These are phyloP conservation scores for Calyptomena viridis DNA, from an alignment of 2,113 vertebrate genomes.

Conservation along the genomic window DNA sequence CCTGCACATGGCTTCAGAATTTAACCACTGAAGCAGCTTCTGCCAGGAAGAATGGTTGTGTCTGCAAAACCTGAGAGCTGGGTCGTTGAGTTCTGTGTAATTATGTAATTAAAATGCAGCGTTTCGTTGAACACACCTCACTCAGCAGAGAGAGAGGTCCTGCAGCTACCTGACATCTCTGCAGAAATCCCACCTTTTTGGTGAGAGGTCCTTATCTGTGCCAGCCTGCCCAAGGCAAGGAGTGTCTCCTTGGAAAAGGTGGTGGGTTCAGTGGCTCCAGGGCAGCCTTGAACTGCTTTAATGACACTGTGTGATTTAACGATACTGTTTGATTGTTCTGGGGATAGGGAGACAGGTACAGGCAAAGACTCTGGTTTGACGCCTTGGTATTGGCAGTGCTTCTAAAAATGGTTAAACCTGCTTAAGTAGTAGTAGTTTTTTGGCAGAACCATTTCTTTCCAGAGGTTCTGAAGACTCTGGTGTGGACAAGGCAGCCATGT, in stretches of 20 bases:
- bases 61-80: background rate
- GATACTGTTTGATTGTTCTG: background rate
- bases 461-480: background rate
- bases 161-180: background rate
- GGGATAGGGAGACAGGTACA: slow-evolving; percentile 25
- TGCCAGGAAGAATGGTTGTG: background rate
- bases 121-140: background rate
- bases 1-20: background rate
- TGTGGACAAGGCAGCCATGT: background rate
- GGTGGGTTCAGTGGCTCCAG: background rate
- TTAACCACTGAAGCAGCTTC: background rate
- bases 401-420: slow-evolving; percentile 13
- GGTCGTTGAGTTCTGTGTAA: background rate
- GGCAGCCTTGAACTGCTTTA: background rate
- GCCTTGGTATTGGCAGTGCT: slow-evolving; percentile 7
- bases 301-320: background rate
- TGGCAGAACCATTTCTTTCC: background rate
- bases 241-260: background rate
- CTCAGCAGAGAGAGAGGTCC: background rate
- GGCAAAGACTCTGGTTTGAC: background rate
- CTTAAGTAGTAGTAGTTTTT: background rate
- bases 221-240: background rate
- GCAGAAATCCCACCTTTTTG: background rate
- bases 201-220: accelerated
- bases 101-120: background rate